Evolutionary conservation across 2,888 invertebrate species (phyloP).

Genomic region (Hydraecia micacea): DNA sequence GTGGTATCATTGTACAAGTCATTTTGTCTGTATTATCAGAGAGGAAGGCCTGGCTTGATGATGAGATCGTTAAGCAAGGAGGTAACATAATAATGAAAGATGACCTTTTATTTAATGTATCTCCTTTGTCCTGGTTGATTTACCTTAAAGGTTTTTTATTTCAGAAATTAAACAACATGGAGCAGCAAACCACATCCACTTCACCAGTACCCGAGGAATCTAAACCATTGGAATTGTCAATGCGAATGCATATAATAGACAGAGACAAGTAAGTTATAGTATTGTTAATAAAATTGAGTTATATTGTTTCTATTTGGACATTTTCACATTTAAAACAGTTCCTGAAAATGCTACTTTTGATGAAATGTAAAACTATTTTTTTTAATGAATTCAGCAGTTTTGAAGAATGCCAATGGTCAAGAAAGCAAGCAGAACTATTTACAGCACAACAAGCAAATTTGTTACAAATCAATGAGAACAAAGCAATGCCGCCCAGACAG

Average conservation of each 20-base stretch:
- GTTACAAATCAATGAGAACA: slow-evolving; percentile 94
- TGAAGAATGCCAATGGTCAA: slow-evolving; percentile 94
- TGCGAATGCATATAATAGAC: slow-evolving; percentile 84
- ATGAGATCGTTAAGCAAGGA: slow-evolving; percentile 88
- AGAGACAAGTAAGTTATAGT: slow-evolving; percentile 83
- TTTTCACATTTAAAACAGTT: not conserved
- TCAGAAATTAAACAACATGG: slow-evolving; percentile 87
- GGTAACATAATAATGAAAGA: slow-evolving; percentile 69
- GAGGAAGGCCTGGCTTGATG: slow-evolving; percentile 87
- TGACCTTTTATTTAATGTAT: not conserved
- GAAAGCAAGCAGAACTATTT: slow-evolving; percentile 96
- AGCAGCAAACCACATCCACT: slow-evolving; percentile 75
- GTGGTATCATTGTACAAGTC: slow-evolving; percentile 93
- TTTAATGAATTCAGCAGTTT: slow-evolving; percentile 78
- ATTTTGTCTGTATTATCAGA: slow-evolving; percentile 93
- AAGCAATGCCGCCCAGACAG: slow-evolving; percentile 94
- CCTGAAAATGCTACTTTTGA: not conserved
- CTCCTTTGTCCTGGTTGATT: not conserved
- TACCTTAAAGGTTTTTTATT: slow-evolving; percentile 42
- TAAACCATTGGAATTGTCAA: slow-evolving; percentile 81
- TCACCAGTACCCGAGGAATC: slow-evolving; percentile 80
- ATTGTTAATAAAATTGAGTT: not conserved
- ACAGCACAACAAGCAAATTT: slow-evolving; percentile 96
- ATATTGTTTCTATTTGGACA: not conserved
- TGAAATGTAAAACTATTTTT: not conserved